Base-by-base conservation (phyloP, 2,888 invertebrate species). In the Ethmia dodecea region DNA sequence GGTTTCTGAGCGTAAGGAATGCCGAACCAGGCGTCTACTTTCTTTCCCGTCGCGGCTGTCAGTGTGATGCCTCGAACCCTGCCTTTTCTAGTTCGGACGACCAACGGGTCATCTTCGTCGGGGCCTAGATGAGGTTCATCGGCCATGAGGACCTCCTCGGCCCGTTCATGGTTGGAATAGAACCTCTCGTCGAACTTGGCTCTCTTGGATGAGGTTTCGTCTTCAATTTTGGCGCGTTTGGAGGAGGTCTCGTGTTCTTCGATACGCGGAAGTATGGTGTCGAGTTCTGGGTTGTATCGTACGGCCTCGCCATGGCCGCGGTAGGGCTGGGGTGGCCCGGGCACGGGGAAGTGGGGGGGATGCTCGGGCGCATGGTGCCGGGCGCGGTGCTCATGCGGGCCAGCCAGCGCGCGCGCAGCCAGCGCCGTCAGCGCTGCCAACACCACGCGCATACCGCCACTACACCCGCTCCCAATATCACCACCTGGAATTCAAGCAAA, bases 1-100 rank as follows among this genome's bases (percentile, higher is more conserved):
- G 93, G 93, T 74, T 93, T 93, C 72, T 94, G 92, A 50, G 93
- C 94, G 67, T 94, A 94, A 3, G 94, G 94, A 44, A 94, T 93
- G 22, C 94, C 93, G 58, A 92, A 87, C 93, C 94, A 95, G 3
- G 93, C 93, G 68, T 95, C 94, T 42, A 95, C 92, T 70, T 91
- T 89, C 74, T 95, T 91, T 37, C 92, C 92, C 40, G 94, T 91
- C 45, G 92, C 89, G 10, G 94, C 91, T 15, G 89, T 90, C 48
- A 93, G 78, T 29, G 94, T 93, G 42, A 89, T 86, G n/a, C 95
- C 95, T 55, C 90, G 88, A 30, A 95, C 91, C 67, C 90, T 89
- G 38, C 94, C 94, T 73, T 93, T 94, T 55, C 89, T 91, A 13
- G 94, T 95, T 50, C 91, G 89, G 13, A 95, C 88, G n/a, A 94